Percentiles rank a stretch among this genome's conserved stretches.
Evolutionary conservation across 2,888 invertebrate genomes (phyloP).

Genomic region (Leptogaster cylindrica): DNA sequence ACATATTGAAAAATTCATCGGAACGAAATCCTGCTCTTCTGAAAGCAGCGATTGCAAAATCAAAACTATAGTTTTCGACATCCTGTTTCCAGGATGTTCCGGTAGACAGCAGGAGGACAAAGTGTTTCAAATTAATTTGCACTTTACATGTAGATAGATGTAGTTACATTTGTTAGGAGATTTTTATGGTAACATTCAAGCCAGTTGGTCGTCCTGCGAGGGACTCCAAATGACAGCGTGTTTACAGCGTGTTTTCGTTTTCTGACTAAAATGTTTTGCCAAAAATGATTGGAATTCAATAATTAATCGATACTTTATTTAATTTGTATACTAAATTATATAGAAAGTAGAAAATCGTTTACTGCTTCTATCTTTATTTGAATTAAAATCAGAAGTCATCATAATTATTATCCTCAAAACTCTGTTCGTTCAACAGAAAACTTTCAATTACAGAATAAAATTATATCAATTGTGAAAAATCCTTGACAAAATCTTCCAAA

Average conservation of each 20-base stretch:
- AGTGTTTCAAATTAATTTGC: slow-evolving; percentile 41
- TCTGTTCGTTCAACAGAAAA: too few relatives aligned
- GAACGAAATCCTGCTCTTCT: slow-evolving; percentile 17
- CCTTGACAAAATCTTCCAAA: slow-evolving; percentile 1
- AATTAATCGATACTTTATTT: too few relatives aligned
- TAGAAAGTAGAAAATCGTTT: too few relatives aligned
- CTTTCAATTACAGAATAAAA: too few relatives aligned
- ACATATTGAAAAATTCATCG: slow-evolving; percentile 41
- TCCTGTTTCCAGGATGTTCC: slow-evolving; percentile 15
- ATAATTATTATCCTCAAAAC: too few relatives aligned
- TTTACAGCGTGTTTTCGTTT: slow-evolving; percentile 10
- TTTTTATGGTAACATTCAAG: too few relatives aligned
- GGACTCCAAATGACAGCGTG: slow-evolving; percentile 19
- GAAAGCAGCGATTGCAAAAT: slow-evolving; percentile 8
- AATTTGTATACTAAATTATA: too few relatives aligned
- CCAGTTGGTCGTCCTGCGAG: too few relatives aligned
- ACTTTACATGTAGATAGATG: slow-evolving; percentile 9
- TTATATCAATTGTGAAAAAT: too few relatives aligned
- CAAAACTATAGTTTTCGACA: slow-evolving; percentile 29
- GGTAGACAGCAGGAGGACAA: slow-evolving; percentile 20
- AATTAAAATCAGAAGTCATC: too few relatives aligned
- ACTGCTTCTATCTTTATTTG: too few relatives aligned
- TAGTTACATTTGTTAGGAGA: not conserved
- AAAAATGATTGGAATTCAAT: slow-evolving; percentile 39
- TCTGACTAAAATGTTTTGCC: slow-evolving; percentile 27